Evolutionary conservation across 2,888 invertebrate species (phyloP).

Genomic region (Entomobrya multifasciata): DNA sequence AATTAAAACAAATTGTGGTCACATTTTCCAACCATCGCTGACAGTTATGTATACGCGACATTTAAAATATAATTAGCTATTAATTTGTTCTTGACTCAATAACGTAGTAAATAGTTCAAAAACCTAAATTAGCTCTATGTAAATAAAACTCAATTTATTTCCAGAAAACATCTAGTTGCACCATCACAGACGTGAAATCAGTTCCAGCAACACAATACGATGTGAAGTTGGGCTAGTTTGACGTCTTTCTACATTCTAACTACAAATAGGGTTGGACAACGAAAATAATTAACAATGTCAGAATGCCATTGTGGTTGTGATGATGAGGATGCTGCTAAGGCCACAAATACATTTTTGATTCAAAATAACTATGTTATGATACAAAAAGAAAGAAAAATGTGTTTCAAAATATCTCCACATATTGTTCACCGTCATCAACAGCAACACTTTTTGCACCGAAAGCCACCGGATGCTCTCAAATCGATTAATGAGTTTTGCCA

Average conservation of each 20-base stretch:
- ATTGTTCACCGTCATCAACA: conserved; percentile 8
- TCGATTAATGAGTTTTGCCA: not conserved
- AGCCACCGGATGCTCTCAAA: conserved; percentile 69
- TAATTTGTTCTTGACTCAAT: no score
- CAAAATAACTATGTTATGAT: not conserved
- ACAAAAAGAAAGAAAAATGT: conserved; percentile 2
- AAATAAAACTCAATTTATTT: no score
- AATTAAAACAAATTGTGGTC: no score
- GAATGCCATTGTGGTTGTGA: conserved; percentile 9
- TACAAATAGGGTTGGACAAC: not conserved
- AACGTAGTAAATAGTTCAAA: no score
- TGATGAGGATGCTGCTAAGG: conserved; percentile 1
- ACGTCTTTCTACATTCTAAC: not conserved
- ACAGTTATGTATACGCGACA: no score
- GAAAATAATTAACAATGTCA: not conserved
- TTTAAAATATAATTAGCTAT: no score
- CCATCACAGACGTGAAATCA: no score
- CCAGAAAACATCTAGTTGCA: no score
- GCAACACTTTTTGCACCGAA: conserved; percentile 66
- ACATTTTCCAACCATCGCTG: no score
- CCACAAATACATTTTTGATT: not conserved
- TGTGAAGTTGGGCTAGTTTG: not conserved
- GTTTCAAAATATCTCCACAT: not conserved
- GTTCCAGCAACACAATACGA: no score
- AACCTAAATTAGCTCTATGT: no score